Conservation (phyloP, 2,888 invertebrate genomes). For the Latrodectus elegans region DNA sequence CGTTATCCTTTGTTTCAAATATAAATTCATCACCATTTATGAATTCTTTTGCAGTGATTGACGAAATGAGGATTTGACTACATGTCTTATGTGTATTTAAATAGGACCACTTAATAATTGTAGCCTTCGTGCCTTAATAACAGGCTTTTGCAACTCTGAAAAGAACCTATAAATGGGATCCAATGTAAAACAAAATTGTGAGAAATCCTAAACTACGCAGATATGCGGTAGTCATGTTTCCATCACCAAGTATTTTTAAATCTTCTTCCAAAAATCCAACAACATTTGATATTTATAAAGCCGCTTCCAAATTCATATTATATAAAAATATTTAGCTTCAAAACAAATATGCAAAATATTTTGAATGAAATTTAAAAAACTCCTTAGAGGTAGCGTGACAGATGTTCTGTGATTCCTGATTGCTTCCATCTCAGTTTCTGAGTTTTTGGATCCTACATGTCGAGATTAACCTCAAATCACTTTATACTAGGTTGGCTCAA, state of each 20-base stretch:
- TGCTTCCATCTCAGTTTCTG: slow-evolving; percentile 43
- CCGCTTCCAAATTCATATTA: slow-evolving; percentile 80
- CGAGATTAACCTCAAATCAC: slow-evolving; percentile 91
- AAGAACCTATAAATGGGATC: slow-evolving; percentile 66
- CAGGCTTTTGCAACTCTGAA: slow-evolving; percentile 91
- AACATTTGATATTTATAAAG: slow-evolving; percentile 89
- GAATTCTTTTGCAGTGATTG: background rate
- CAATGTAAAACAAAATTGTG: slow-evolving; percentile 81
- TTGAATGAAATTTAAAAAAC: slow-evolving; percentile 92
- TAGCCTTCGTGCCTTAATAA: background rate
- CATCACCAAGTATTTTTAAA: slow-evolving; percentile 76
- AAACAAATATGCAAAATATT: slow-evolving; percentile 94
- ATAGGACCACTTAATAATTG: background rate
- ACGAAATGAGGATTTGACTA: background rate
- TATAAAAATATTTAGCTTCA: slow-evolving; percentile 81
- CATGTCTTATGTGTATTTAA: background rate
- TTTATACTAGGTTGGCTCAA: slow-evolving; percentile 96
- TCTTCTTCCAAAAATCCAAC: slow-evolving; percentile 81
- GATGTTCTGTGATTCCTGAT: slow-evolving; percentile 71
- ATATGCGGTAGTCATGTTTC: slow-evolving; percentile 80
- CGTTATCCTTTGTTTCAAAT: slow-evolving; percentile 5
- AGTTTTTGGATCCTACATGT: slow-evolving; percentile 62
- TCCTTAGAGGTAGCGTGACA: slow-evolving; percentile 84
- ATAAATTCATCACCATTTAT: background rate
- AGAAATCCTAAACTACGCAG: slow-evolving; percentile 91